Percentiles rank a stretch among this genome's conserved stretches.
Evolutionary conservation across 2,113 vertebrate genomes (phyloP).

Genomic region (Tychaedon coryphoeus): DNA sequence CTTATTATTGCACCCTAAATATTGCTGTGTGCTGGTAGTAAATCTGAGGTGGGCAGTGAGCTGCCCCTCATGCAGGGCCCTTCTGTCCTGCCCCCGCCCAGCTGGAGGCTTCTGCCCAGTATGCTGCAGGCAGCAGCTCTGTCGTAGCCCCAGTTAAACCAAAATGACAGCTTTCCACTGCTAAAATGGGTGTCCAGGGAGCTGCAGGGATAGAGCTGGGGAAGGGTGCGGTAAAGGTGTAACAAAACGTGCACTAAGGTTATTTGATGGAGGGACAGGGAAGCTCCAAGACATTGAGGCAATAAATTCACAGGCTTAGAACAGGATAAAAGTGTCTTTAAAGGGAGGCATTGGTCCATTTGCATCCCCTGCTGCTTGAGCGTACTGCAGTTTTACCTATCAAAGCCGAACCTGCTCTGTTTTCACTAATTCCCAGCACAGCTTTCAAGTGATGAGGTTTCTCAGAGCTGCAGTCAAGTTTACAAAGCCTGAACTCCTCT

Average conservation of each 20-base stretch:
- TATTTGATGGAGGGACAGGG: neutral
- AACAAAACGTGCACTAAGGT: fast-evolving
- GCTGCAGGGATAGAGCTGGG: neutral
- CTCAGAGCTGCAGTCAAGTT: neutral
- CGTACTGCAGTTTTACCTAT: neutral
- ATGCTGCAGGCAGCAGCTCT: fast-evolving
- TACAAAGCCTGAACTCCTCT: neutral
- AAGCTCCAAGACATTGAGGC: neutral
- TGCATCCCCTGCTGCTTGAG: neutral
- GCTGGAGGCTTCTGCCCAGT: neutral
- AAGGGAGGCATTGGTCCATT: neutral
- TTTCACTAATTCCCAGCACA: neutral
- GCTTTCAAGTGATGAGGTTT: neutral
- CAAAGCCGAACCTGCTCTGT: neutral
- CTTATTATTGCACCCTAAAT: conserved; percentile 6
- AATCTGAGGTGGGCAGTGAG: neutral
- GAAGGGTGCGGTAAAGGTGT: neutral
- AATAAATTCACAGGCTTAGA: neutral
- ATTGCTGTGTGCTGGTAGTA: neutral
- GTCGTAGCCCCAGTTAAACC: neutral
- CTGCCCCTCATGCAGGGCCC: neutral
- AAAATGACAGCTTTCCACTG: neutral
- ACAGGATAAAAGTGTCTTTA: neutral
- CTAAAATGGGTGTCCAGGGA: neutral
- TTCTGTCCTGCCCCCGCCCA: neutral